Evolutionary conservation across 1,140 invertebrate genomes (phyloP), one percentile per base, ranked within the genome.

Genomic region (Apis laboriosa): DNA sequence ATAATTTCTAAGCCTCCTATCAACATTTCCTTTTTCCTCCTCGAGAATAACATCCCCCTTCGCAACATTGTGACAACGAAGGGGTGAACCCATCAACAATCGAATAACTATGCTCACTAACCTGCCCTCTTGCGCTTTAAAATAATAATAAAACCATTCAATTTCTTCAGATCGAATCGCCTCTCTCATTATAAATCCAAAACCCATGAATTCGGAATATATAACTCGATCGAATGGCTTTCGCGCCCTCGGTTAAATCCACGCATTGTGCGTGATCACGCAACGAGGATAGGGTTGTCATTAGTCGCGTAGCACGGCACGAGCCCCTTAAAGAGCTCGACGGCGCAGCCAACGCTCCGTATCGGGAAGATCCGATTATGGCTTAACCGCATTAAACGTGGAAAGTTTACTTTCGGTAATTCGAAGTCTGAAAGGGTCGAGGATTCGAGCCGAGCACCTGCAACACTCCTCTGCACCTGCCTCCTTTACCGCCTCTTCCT

Each of bases 331-430:
- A 86, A 86, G 85, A 84, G 68, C 84, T 60, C 60, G n/a, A 58
- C 68, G 68, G 28, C 61, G 60, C 73, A 76, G 86, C 75, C 81
- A 84, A 80, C 76, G 76, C 75, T 86, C 72, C 75, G 86, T 87
- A 88, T 88, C 86, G 87, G 81, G 78, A 86, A 88, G 87, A 89
- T 89, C 88, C 88, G 88, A 89, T 89, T 89, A 89, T 88, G 84
- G 84, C 84, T 89, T 88, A 89, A 88, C 88, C 87, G 87, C 88
- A 88, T 89, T 89, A 89, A 85, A 88, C 78, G 87, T 75, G 81
- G 87, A 89, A 88, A 89, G 87, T 89, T 89, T 88, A 84, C 87
- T 88, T 89, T 89, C 78, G 84, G 88, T 88, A 89, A 86, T 88
- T 89, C 84, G 72, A 79, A 81, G 78, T 76, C 74, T 71, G 63